Evolutionary conservation across 2,797 vertebrate genomes (phyloP), one percentile per base, ranked within the genome.

Genomic region (Fistularia tabacaria): DNA sequence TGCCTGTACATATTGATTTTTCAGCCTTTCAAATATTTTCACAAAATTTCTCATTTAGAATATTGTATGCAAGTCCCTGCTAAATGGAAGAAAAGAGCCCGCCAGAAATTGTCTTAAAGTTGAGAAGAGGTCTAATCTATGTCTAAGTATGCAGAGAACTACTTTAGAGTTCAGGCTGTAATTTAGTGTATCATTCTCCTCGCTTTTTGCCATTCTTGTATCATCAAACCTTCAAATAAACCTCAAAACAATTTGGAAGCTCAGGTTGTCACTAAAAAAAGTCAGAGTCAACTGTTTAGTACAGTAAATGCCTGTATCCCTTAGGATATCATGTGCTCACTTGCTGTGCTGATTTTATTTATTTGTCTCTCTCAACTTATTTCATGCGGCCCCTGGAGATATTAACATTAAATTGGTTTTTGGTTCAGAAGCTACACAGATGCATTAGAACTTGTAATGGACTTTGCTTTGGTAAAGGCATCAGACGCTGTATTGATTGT

Each of bases 361-460:
- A 79, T 84, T 80, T 78, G 82, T 79, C 77, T 84, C 55, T 79
- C 73, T 71, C 66, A 74, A 77, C 68, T 81, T 86, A 79, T 76
- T 57, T 25, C 52, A 52, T 60, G 54, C 67, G 52, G 57, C 85
- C 87, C 80, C 85, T 3, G 46, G 82, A 87, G 87, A 84, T 87
- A 84, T 83, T 79, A 84, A 68, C 80, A 80, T 85, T 85, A 88
- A 88, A 89, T 90, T 89, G 86, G 84, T 89, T 89, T 89, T 88
- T 79, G 76, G 81, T 85, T 85, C 80, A 85, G 80, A 83, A 88
- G 83, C 86, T 79, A 73, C 81, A 85, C 63, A 58, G 72, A 81
- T 75, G 79, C 82, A 85, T 87, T 87, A 85, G 73, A 87, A 87
- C 73, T 85, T 79, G 77, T 89, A 87, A 88, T 88, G 87, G 88